Conservation (phyloP, 2,113 vertebrate genomes). For the Cygnus buccinator region DNA sequence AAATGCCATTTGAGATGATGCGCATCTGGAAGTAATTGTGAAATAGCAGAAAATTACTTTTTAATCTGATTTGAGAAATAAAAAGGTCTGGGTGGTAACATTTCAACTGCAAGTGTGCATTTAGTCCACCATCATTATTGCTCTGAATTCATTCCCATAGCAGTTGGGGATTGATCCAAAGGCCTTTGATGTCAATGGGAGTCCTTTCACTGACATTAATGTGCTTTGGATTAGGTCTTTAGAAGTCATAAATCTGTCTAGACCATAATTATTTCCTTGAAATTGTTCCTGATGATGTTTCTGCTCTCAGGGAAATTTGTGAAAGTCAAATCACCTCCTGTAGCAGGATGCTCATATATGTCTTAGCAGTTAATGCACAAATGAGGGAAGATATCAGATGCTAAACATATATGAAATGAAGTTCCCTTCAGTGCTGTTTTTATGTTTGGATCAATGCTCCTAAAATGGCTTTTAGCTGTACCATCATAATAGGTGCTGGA, state of each 20-base stretch:
- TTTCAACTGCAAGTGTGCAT: conserved; percentile 36
- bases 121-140: conserved; percentile 32
- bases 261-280: conserved; percentile 62
- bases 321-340: conserved; percentile 37
- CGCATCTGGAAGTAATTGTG: conserved; percentile 70
- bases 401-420: not conserved
- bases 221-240: conserved; percentile 66
- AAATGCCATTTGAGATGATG: conserved; percentile 61
- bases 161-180: conserved; percentile 58
- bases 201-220: conserved; percentile 59
- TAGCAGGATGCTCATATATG: conserved; percentile 29
- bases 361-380: conserved; percentile 9
- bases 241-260: conserved; percentile 68
- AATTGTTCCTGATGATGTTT: conserved; percentile 49
- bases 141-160: conserved; percentile 42
- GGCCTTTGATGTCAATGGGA: conserved; percentile 63
- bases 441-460: not conserved
- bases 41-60: conserved; percentile 63
- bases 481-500: not conserved
- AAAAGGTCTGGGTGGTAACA: conserved; percentile 58
- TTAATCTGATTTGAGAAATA: conserved; percentile 70
- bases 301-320: conserved; percentile 52
- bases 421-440: not conserved
- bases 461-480: not conserved
- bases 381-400: conserved; percentile 1